Evolutionary conservation across 2,797 vertebrate species (phyloP).

Genomic region (Acanthiza pusilla): DNA sequence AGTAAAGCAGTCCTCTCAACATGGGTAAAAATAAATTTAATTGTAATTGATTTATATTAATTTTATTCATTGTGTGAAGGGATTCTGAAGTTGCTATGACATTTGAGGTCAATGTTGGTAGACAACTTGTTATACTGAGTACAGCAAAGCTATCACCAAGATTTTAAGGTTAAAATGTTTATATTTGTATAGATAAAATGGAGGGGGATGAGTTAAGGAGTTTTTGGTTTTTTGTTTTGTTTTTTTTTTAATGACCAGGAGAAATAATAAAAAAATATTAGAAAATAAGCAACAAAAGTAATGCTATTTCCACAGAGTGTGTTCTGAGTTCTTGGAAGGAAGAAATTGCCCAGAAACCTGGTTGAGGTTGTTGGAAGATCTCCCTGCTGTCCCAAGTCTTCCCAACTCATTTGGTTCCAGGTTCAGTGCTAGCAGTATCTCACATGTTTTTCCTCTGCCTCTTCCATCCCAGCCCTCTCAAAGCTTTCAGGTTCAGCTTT

Average conservation of each 20-base stretch:
- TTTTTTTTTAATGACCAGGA: neutral
- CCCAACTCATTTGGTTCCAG: neutral
- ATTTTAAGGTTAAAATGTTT: neutral
- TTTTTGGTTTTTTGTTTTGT: no score
- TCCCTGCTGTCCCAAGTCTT: neutral
- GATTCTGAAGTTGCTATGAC: neutral
- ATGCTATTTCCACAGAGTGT: neutral
- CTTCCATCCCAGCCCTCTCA: neutral
- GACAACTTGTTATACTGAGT: neutral
- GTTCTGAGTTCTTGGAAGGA: neutral
- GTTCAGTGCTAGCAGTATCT: neutral
- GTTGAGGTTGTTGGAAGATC: neutral
- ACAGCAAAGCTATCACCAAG: neutral
- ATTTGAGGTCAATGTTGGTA: neutral
- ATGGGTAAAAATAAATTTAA: neutral
- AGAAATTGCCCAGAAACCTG: neutral
- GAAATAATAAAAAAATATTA: neutral
- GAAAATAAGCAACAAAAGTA: neutral
- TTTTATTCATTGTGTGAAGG: neutral
- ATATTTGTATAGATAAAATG: neutral
- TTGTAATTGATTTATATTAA: neutral
- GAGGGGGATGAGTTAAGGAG: fast-evolving
- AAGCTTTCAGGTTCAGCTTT: neutral
- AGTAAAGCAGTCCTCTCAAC: neutral
- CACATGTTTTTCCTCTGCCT: neutral